Evolutionary conservation across 2,888 invertebrate species (phyloP).

Genomic region (Tachina fera): DNA sequence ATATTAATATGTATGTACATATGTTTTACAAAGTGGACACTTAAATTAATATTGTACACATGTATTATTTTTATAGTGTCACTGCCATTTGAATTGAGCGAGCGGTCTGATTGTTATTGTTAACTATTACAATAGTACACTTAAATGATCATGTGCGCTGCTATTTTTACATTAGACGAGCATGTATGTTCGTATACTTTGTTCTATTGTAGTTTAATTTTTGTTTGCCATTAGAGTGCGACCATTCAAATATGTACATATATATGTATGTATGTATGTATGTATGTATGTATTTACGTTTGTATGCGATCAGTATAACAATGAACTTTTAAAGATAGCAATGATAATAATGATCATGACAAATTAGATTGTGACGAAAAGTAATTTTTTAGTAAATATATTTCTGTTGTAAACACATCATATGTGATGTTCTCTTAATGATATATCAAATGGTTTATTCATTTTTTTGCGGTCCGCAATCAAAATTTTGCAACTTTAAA

Average conservation of each 20-base stretch:
- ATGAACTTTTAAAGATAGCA: constrained; percentile 43
- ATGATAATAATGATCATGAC: constrained; percentile 40
- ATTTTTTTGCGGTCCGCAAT: too few relatives aligned
- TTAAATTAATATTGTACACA: constrained; percentile 64
- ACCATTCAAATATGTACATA: too few relatives aligned
- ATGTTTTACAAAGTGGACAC: constrained; percentile 35
- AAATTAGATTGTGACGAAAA: constrained; percentile 19
- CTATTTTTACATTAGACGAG: constrained; percentile 27
- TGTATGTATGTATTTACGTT: background rate
- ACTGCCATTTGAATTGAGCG: constrained; percentile 68
- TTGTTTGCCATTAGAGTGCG: background rate
- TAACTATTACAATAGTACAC: constrained; percentile 16
- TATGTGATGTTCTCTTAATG: background rate
- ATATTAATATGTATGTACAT: background rate
- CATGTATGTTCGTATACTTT: constrained; percentile 8
- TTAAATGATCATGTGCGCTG: constrained; percentile 20
- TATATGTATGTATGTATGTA: background rate
- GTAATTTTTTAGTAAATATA: background rate
- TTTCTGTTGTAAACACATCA: constrained; percentile 11
- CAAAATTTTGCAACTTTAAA: background rate
- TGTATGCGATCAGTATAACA: constrained; percentile 47
- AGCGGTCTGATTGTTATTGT: constrained; percentile 43
- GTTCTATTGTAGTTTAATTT: constrained; percentile 47
- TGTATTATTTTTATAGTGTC: constrained; percentile 58
- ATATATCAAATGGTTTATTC: constrained; percentile 6